phyloP scores from a whole-genome alignment of 2,888 invertebrate genomes.

The Hydraecia micacea region DNA sequence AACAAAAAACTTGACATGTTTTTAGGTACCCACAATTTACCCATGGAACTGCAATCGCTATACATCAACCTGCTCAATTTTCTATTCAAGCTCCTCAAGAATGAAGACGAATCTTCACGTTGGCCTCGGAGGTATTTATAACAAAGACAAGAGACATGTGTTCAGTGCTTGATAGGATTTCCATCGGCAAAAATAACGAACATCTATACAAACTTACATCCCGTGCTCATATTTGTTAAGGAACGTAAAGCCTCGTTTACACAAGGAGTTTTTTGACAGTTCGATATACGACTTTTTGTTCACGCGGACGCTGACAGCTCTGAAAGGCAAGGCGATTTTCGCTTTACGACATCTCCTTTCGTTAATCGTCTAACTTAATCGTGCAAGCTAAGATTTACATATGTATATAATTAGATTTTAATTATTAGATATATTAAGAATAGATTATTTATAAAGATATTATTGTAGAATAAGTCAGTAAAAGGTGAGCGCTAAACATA shows the following conservation, averaged over 20 bases:
- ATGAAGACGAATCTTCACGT: slow-evolving; percentile 1
- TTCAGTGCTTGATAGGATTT: neutral
- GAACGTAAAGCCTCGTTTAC: neutral
- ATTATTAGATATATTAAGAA: neutral
- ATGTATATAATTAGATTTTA: too few relatives aligned
- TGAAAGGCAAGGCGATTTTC: neutral
- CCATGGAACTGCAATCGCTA: neutral
- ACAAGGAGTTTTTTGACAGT: too few relatives aligned
- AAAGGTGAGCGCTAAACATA: too few relatives aligned
- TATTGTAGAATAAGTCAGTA: neutral
- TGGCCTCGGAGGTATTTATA: slow-evolving; percentile 9
- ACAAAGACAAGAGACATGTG: neutral
- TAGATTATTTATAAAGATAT: neutral
- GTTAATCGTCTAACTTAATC: too few relatives aligned
- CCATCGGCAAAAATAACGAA: neutral
- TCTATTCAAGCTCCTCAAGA: neutral
- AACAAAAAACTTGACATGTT: too few relatives aligned
- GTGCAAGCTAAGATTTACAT: neutral
- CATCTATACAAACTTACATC: neutral
- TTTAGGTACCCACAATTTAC: slow-evolving; percentile 3
- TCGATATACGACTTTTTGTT: neutral
- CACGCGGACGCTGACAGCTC: neutral
- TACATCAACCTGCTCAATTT: neutral
- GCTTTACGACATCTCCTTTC: neutral
- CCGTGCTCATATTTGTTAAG: neutral